Percentiles rank a stretch among this genome's conserved stretches.
phyloP scores from a whole-genome alignment of 2,113 vertebrate species.

The Picathartes gymnocephalus region DNA sequence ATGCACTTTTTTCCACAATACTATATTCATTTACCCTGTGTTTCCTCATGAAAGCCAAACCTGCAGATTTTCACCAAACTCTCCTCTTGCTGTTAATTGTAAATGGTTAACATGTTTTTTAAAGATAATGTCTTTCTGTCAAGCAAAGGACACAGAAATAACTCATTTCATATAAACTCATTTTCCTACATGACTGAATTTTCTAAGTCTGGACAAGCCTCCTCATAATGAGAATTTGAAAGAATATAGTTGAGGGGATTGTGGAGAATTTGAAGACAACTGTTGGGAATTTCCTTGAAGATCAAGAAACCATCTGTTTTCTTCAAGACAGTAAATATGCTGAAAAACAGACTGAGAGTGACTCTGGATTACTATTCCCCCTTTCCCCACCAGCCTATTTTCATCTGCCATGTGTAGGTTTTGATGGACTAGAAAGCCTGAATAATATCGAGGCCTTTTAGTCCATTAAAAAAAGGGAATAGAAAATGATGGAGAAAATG shows the following conservation, averaged over 20 bases:
- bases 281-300: slow-evolving; percentile 2
- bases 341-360: neutral
- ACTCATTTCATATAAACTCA: neutral
- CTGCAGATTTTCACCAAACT: neutral
- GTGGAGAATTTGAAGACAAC: neutral
- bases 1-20: neutral
- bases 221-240: neutral
- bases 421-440: neutral
- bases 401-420: neutral
- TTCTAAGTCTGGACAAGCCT: neutral
- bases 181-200: slow-evolving; percentile 13
- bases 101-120: neutral
- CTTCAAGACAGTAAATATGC: neutral
- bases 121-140: neutral
- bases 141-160: neutral
- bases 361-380: neutral
- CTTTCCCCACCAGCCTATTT: neutral
- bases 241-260: neutral
- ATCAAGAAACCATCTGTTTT: neutral
- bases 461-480: neutral
- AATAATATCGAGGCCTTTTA: neutral
- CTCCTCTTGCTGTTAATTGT: neutral
- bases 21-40: neutral
- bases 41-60: neutral
- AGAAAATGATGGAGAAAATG: neutral